Base-by-base conservation (phyloP, 1,140 invertebrate genomes). In the Phymastichus coffea region DNA sequence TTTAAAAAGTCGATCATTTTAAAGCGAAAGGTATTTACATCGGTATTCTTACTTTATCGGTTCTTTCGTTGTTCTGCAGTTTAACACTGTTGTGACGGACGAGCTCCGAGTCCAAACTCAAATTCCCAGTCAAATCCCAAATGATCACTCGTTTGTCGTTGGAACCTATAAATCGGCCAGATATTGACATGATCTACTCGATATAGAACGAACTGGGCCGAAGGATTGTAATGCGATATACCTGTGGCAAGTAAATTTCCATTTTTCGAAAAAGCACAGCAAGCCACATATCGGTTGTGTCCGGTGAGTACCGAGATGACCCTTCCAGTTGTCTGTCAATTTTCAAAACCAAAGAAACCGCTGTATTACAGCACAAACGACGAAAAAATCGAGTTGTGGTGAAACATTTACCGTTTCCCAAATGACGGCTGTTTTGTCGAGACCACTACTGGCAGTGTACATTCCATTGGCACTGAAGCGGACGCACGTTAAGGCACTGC, bases 241-340 rank as follows among this genome's bases (percentile, higher is more conserved):
- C 86, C 86, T 46, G 88, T 86, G 4, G 83, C 87, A 10, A 91
- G 65, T n/a, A 87, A 70, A 30, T 75, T 73, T 51, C 82, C 83
- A 74, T 89, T 84, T 63, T 76, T 74, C 2, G 87, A 88, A 68
- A 91, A 90, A 6, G 86, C 82, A 73, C 87, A 85, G 61, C 85
- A 86, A 57, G 88, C 88, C 0, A 92, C 85, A 74, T 91, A 92
- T 71, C 88, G 79, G 19, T 79, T 81, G 71, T 90, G 87, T 7
- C 81, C 86, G 61, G 84, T 80, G 3, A 89, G 66, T 19, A 80
- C 80, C 59, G 81, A 69, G 6, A 78, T n/a, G 38, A 79, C 71
- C 56, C 67, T 71, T 57, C 74, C 76, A 19, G 72, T 71, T n/a
- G 28, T 63, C 73, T 76, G 26, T 54, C 15, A n/a, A n/a, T n/a